Evolutionary conservation across 1,140 invertebrate species (phyloP).

Genomic region (Heliconius congener): DNA sequence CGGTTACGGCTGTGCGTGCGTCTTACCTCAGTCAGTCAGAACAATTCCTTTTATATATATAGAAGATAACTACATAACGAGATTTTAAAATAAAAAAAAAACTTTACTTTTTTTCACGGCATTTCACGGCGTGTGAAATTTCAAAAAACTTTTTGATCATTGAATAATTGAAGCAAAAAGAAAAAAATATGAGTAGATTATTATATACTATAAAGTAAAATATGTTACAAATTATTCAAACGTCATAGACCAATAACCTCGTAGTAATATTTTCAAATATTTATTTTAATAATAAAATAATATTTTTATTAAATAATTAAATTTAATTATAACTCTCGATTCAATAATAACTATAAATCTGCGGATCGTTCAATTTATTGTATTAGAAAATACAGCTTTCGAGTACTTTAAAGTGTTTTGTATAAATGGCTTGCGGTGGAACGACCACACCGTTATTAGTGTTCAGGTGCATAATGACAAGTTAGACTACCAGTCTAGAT

Average conservation of each 20-base stretch:
- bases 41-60: no score
- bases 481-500: neutral
- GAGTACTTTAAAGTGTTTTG: neutral
- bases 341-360: neutral
- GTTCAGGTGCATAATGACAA: neutral
- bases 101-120: no score
- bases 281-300: neutral
- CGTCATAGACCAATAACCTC: neutral
- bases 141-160: no score
- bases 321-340: neutral
- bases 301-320: neutral
- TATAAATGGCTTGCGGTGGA: neutral
- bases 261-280: neutral
- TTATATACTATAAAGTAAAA: no score
- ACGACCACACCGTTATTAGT: neutral
- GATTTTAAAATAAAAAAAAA: no score
- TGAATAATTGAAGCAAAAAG: no score
- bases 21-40: no score
- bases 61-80: no score
- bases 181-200: no score
- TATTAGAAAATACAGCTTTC: conserved; percentile 4
- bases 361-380: neutral
- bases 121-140: no score
- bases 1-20: no score
- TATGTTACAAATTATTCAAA: no score